These are phyloP conservation scores for Probaryconus sp. DNA, from an alignment of 1,140 invertebrate genomes.

Conservation along the genomic window DNA sequence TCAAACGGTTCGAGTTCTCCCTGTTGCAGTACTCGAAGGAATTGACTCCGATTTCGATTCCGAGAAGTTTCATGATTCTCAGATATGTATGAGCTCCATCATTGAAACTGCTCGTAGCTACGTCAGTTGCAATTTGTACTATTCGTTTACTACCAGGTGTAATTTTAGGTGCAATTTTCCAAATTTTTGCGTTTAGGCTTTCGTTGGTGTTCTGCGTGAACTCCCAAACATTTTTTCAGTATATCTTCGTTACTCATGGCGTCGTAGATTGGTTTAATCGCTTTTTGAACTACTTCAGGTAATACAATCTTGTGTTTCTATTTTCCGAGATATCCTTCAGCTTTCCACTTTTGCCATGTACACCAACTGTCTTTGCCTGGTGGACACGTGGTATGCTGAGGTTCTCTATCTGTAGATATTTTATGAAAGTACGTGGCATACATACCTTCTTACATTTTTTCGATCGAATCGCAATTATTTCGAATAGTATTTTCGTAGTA, in stretches of 20 bases:
- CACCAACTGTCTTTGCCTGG: constrained; percentile 16
- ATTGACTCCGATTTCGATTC: not conserved
- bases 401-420: constrained; percentile 14
- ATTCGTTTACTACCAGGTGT: not conserved
- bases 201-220: constrained; percentile 20
- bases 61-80: not conserved
- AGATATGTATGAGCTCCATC: constrained; percentile 4
- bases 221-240: constrained; percentile 21
- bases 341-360: constrained; percentile 6
- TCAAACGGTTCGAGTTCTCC: constrained; percentile 7
- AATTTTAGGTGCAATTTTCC: constrained; percentile 20
- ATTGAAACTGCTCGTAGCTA: constrained; percentile 11
- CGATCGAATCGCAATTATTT: constrained; percentile 25
- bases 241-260: constrained; percentile 10
- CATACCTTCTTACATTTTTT: constrained; percentile 60
- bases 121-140: not conserved
- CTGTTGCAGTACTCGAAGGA: not conserved
- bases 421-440: constrained; percentile 37
- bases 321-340: not conserved
- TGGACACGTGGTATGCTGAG: constrained; percentile 22
- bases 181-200: constrained; percentile 23
- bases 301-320: constrained; percentile 7
- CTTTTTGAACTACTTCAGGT: not conserved
- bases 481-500: constrained; percentile 43
- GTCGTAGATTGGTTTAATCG: constrained; percentile 27